A percentile compares a stretch with the other conserved stretches of the same genome.
Conservation (phyloP, 2,888 invertebrate genomes). For the Tenthredo amoena region DNA sequence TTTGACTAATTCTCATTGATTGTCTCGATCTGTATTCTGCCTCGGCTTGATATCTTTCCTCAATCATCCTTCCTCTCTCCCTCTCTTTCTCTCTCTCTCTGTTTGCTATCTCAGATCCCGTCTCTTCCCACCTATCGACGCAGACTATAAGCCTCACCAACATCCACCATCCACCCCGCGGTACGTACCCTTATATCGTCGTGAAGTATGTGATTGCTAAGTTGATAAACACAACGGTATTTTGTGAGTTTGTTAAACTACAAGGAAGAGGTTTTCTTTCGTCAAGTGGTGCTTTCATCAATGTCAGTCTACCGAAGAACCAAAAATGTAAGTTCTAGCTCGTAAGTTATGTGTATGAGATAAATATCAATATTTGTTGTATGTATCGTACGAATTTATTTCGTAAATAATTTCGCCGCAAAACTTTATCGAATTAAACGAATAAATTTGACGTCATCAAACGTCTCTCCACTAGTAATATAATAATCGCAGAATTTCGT, state of each 20-base stretch:
- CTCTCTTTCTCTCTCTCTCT: slow-evolving; percentile 3
- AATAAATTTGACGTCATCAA: not conserved
- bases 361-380: no score
- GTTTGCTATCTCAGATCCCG: slow-evolving; percentile 11
- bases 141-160: not conserved
- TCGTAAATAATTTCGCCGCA: not conserved
- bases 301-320: slow-evolving; percentile 77
- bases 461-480: not conserved
- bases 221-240: slow-evolving; percentile 11
- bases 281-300: slow-evolving; percentile 65
- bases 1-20: slow-evolving; percentile 36
- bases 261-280: slow-evolving; percentile 14
- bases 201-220: slow-evolving; percentile 30
- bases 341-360: not conserved
- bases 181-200: slow-evolving; percentile 7
- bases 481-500: not conserved
- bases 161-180: not conserved
- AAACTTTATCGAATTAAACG: not conserved
- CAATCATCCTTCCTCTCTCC: slow-evolving; percentile 42
- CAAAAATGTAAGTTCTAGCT: slow-evolving; percentile 75
- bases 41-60: slow-evolving; percentile 49
- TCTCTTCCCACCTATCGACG: slow-evolving; percentile 53
- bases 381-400: not conserved
- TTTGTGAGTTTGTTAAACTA: slow-evolving; percentile 37
- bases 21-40: slow-evolving; percentile 47